Conservation (phyloP, 2,113 vertebrate species). For the Phrynocephalus versicolor region DNA sequence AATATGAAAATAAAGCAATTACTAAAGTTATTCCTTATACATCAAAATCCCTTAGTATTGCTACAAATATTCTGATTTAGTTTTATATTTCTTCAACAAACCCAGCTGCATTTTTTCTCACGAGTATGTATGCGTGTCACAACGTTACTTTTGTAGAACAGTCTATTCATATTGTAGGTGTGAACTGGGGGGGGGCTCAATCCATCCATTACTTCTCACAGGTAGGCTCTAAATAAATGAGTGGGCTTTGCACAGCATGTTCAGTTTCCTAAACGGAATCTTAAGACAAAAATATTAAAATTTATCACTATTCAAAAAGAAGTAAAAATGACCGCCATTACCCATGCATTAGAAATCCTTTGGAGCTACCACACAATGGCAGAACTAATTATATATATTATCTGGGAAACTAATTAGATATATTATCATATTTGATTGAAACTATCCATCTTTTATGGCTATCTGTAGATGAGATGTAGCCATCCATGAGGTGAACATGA, state of each 20-base stretch:
- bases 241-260: not conserved
- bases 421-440: not conserved
- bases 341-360: not conserved
- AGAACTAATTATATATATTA: not conserved
- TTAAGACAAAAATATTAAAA: not conserved
- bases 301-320: not conserved
- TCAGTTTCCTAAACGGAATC: not conserved
- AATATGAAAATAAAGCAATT: constrained; percentile 33
- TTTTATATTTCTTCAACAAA: not conserved
- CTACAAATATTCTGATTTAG: not conserved
- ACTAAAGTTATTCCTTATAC: not conserved
- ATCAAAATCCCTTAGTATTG: constrained; percentile 22
- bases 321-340: not conserved
- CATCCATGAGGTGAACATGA: not conserved
- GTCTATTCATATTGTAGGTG: not conserved
- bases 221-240: not conserved
- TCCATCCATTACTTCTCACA: not conserved
- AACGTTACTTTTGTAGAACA: not conserved
- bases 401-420: not conserved
- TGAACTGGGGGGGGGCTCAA: not conserved
- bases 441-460: not conserved
- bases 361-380: not conserved
- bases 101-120: not conserved
- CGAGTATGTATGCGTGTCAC: not conserved
- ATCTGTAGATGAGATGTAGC: not conserved